Evolutionary conservation across 2,797 vertebrate genomes (phyloP).

Genomic region (Sebastiscus albofasciatus): DNA sequence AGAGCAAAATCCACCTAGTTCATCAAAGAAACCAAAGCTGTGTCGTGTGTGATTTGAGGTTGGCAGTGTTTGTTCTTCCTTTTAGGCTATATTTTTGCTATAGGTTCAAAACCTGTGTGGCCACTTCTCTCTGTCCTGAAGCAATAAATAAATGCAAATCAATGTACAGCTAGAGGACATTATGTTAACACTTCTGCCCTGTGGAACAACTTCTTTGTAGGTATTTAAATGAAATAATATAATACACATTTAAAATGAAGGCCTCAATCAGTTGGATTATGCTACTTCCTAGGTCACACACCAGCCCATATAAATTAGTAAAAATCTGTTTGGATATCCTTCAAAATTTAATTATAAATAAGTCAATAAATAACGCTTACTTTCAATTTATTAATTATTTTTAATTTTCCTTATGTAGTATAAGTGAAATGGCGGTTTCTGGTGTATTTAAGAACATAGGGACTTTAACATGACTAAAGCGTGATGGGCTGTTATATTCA

Average conservation of each 20-base stretch:
- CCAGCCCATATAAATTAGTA: too few species aligned
- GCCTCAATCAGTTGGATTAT: neutral
- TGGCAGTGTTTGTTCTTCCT: neutral
- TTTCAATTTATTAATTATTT: neutral
- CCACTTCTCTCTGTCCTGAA: neutral
- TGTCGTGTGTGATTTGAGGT: neutral
- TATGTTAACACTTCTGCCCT: neutral
- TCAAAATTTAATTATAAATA: neutral
- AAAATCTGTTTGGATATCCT: neutral
- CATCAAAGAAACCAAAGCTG: neutral
- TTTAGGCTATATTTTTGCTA: neutral
- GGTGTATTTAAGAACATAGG: neutral
- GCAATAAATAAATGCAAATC: neutral
- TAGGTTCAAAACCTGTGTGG: neutral
- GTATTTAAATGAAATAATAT: neutral
- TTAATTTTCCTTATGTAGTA: neutral
- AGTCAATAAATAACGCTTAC: neutral
- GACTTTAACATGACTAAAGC: neutral
- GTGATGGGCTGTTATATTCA: neutral
- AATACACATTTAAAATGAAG: neutral
- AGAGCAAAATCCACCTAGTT: neutral
- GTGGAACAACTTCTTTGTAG: neutral
- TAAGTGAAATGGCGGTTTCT: neutral
- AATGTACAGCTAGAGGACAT: fast-evolving
- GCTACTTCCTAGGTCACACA: neutral